Evolutionary conservation across 2,888 invertebrate genomes (phyloP), one percentile per base, ranked within the genome.

Genomic region (Coecobrya sp.): DNA sequence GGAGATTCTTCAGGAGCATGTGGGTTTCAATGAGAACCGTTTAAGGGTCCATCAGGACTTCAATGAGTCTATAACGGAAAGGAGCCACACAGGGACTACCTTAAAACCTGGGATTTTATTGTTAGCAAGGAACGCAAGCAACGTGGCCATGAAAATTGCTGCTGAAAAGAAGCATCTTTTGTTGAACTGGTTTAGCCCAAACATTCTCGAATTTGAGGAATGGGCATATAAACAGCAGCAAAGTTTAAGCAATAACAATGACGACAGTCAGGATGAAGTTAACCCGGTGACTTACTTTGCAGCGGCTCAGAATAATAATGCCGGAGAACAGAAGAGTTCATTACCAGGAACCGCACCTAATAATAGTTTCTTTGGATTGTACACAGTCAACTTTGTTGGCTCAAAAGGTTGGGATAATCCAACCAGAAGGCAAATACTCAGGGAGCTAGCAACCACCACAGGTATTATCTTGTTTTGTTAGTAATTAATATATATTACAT

Each of bases 391-490:
- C 49, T 95, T 93, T 88, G 93, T 94, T 2, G 95, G 95, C n/a
- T 86, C 93, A 3, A 90, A 62, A 1, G 93, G 94, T 7, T 94
- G 94, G 94, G 94, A 94, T 85, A 94, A 93, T 89, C 94, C 95
- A 11, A 25, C 16, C 16, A 93, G 95, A 65, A 92, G 94, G 65
- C 86, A 93, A 25, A 81, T 93, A 3, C 65, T 95, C 8, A 62
- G 93, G 79, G 93, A 94, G 70, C 70, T 95, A 7, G 85, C 82
- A 0, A 42, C 91, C 11, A 1, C 49, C 10, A 91, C 93, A 73
- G 94, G 95, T 94, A 92, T 22, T 3, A 19, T 19, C 30, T n/a
- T n/a, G 1, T 76, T 49, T 10, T 13, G 10, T 36, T 36, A 36
- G n/a, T 36, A 36, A 7, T 36, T 36, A 36, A 7, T 36, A 36